Percentiles rank a stretch among this genome's conserved stretches.
These are phyloP conservation scores for Sialia sialis DNA, from an alignment of 2,113 vertebrate genomes.

Conservation along the genomic window DNA sequence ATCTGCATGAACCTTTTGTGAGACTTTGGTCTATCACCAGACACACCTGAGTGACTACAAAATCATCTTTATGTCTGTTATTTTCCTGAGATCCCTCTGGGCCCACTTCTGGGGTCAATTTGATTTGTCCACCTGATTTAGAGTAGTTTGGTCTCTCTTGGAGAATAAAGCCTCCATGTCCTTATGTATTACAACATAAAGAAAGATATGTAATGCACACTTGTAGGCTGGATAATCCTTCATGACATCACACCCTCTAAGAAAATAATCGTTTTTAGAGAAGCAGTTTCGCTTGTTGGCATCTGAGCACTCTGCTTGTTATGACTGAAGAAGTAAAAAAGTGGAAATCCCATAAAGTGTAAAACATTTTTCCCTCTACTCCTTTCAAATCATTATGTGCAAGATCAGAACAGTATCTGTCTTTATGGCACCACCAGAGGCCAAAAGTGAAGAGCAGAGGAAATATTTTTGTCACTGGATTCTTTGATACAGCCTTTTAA, in stretches of 20 bases:
- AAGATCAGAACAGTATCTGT: not conserved
- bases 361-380: not conserved
- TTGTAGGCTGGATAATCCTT: not conserved
- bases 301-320: not conserved
- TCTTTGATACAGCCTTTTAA: not conserved
- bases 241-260: not conserved
- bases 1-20: accelerated
- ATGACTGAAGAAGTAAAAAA: not conserved
- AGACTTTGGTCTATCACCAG: not conserved
- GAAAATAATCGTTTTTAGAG: not conserved
- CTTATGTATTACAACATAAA: not conserved
- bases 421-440: not conserved
- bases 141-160: not conserved
- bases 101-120: not conserved
- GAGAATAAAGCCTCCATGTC: not conserved
- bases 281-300: not conserved
- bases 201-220: not conserved
- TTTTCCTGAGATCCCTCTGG: not conserved
- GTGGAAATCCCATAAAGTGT: not conserved
- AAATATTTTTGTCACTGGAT: not conserved
- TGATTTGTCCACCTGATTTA: not conserved
- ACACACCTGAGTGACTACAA: not conserved
- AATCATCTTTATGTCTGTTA: not conserved
- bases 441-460: not conserved
- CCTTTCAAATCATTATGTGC: not conserved